These are phyloP conservation scores for Oscheius sp. DNA, from an alignment of 2,888 invertebrate genomes.

Conservation along the genomic window DNA sequence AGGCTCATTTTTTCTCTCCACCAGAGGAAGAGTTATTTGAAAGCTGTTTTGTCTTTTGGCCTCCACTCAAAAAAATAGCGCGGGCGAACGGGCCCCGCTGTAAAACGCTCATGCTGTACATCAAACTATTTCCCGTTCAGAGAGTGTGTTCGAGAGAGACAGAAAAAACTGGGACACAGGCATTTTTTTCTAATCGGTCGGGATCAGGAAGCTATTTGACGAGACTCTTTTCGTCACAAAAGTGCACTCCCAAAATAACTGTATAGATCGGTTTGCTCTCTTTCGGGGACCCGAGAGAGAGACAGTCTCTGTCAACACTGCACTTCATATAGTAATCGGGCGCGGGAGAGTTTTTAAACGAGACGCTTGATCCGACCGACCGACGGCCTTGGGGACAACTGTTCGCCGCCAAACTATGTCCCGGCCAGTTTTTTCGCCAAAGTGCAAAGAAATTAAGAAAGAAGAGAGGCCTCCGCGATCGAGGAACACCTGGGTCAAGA, in stretches of 20 bases:
- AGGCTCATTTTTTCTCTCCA: conserved; percentile 1
- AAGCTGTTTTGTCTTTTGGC: background rate
- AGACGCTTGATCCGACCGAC: conserved; percentile 23
- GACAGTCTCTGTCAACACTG: conserved; percentile 16
- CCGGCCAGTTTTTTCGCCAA: conserved; percentile 35
- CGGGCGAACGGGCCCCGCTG: background rate
- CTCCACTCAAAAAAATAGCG: conserved; percentile 3
- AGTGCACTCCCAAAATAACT: too few species aligned
- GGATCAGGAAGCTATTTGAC: too few species aligned
- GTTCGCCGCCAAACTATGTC: conserved; percentile 33
- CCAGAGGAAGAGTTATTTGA: background rate
- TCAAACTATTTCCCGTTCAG: background rate
- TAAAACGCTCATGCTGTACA: conserved; percentile 22
- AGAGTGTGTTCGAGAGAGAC: too few species aligned
- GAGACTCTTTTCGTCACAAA: too few species aligned
- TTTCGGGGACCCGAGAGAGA: too few species aligned
- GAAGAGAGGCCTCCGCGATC: conserved; percentile 19
- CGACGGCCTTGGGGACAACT: conserved; percentile 35
- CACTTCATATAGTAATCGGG: conserved; percentile 29
- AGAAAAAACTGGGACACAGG: too few species aligned
- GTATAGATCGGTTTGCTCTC: too few species aligned
- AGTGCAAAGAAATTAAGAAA: conserved; percentile 38
- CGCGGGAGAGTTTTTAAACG: conserved; percentile 8
- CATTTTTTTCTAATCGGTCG: too few species aligned
- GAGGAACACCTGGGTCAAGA: conserved; percentile 18